phyloP scores from a whole-genome alignment of 2,888 invertebrate species.

The Isoperla grammatica region DNA sequence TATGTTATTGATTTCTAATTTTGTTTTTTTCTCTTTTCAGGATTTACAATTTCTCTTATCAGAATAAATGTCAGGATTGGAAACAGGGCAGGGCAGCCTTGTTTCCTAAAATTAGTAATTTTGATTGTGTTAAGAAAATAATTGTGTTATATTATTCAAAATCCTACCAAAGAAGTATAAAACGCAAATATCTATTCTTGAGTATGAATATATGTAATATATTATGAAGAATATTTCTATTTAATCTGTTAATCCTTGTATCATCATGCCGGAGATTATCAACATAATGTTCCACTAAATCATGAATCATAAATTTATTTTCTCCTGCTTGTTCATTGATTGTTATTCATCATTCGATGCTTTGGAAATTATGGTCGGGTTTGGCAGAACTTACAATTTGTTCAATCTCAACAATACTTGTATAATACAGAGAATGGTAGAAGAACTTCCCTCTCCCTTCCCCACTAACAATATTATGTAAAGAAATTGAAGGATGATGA shows the following conservation, averaged over 20 bases:
- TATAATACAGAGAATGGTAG: too few species aligned
- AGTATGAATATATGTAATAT: conserved; percentile 17
- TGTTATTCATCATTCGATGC: too few species aligned
- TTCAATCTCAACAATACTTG: too few species aligned
- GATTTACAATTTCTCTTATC: conserved; percentile 4
- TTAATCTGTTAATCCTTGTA: conserved; percentile 6
- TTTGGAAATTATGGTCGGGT: neutral
- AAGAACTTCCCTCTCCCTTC: neutral
- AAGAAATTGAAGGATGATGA: conserved; percentile 2
- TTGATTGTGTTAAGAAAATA: conserved; percentile 27
- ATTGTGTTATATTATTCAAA: conserved; percentile 26
- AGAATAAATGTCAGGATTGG: conserved; percentile 17
- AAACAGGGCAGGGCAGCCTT: conserved; percentile 17
- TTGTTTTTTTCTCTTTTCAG: conserved; percentile 20
- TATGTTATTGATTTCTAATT: too few species aligned
- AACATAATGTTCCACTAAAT: neutral
- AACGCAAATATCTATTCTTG: conserved; percentile 24
- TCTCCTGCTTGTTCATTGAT: too few species aligned
- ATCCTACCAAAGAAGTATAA: conserved; percentile 19
- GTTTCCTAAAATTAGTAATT: conserved; percentile 22
- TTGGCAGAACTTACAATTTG: neutral
- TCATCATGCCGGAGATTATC: neutral
- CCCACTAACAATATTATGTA: neutral
- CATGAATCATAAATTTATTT: too few species aligned
- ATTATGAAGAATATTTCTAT: conserved; percentile 17